A percentile compares a stretch with the other conserved stretches of the same genome.
Conservation (phyloP, 2,797 vertebrate genomes). For the Glossophaga mutica region DNA sequence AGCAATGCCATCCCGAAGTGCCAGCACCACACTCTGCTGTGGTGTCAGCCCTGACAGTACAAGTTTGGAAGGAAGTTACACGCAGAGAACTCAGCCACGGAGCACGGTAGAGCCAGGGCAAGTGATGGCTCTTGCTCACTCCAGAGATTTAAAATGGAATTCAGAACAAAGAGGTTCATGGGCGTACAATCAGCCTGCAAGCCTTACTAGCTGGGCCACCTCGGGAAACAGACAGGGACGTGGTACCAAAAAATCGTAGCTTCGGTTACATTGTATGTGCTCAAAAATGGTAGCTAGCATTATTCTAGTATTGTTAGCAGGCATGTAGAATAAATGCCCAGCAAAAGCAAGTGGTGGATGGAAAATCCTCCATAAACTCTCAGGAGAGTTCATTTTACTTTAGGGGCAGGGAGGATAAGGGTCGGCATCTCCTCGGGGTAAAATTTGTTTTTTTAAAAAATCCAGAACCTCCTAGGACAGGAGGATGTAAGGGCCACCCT, state of each 20-base stretch:
- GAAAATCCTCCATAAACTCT: not conserved
- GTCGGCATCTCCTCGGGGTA: not conserved
- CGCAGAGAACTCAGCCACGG: not conserved
- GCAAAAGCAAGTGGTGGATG: not conserved
- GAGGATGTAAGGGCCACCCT: too few species aligned
- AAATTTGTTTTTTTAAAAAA: not conserved
- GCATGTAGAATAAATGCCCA: not conserved
- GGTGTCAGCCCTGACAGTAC: not conserved
- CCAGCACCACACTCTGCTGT: not conserved
- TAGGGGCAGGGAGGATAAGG: not conserved
- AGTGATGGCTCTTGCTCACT: not conserved
- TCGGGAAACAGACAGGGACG: not conserved
- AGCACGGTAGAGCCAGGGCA: not conserved
- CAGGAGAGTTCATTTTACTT: not conserved
- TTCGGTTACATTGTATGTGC: not conserved
- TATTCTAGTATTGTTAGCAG: not conserved
- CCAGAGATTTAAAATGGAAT: not conserved
- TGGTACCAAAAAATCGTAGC: not conserved
- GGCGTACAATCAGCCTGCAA: not conserved
- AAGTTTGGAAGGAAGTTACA: not conserved
- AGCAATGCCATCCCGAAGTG: not conserved
- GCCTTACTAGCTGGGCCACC: not conserved
- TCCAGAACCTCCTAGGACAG: not conserved
- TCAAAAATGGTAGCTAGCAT: not conserved
- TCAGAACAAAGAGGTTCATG: not conserved